Evolutionary conservation across 2,797 vertebrate species (phyloP), one percentile per base, ranked within the genome.

Genomic region (Arctocebus calabarensis): DNA sequence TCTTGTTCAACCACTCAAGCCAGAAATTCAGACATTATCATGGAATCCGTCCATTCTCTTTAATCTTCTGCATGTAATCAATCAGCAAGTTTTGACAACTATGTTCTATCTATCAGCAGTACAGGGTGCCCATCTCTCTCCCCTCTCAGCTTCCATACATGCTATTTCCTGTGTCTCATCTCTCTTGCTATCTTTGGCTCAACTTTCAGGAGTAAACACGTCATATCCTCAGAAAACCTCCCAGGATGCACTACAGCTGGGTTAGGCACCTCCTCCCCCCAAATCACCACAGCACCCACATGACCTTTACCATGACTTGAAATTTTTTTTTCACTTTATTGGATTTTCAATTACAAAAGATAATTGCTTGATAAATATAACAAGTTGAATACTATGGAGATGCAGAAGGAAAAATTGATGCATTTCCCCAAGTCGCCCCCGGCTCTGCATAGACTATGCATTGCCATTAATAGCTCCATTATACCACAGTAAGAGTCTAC

Each of bases 291-390:
- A 83, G 62, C 40, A 64, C 13, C 59, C 19, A 66, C 48, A 5
- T 82, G 48, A 68, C 37, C 32, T 4, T 40, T 40, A 40, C 5
- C 40, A 40, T 40, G 40, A 70, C 84, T 71, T 37, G 59, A 93
- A 89, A 85, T 68, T 48, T 22, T 16, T 68, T 85, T 66, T 73
- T 82, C 12, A 86, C 11, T 84, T 75, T 71, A 68, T 88, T 82
- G n/a, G 57, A 79, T 93, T 96, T 96, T 96, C 89, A 84, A 79
- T 75, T 91, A 79, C 27, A 93, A 91, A 82, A 94, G 40, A 77
- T 86, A 95, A 90, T 88, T 96, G 23, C 29, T 84, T 45, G 84
- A 59, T 68, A 84, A 84, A 59, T 68, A 81, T 78, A 90, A 74
- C 20, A 85, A 73, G 52, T 62, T 17, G 23, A 88, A 88, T 5